A percentile compares a stretch with the other conserved stretches of the same genome.
phyloP scores from a whole-genome alignment of 2,888 invertebrate genomes.

The Nemurella pictetii region DNA sequence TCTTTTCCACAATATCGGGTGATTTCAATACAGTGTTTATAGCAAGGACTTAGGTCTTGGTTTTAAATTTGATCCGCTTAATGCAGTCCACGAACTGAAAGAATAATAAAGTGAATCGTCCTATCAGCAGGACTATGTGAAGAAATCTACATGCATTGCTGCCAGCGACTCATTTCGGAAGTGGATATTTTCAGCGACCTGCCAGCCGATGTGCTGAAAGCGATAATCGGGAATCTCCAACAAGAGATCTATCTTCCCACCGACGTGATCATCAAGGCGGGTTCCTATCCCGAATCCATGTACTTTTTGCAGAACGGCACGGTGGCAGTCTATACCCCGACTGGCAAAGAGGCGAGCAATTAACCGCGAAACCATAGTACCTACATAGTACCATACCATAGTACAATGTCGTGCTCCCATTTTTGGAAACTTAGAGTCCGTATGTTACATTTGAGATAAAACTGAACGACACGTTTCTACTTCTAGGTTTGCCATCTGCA shows the following conservation, averaged over 20 bases:
- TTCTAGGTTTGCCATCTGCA: conserved; percentile 56
- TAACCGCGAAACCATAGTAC: too few relatives aligned
- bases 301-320: conserved; percentile 54
- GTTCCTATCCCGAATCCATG: conserved; percentile 49
- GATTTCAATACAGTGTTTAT: too few relatives aligned
- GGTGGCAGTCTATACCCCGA: conserved; percentile 60
- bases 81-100: too few relatives aligned
- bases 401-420: too few relatives aligned
- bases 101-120: too few relatives aligned
- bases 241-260: conserved; percentile 51
- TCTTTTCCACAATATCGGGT: conserved; percentile 60
- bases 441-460: too few relatives aligned
- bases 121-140: too few relatives aligned
- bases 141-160: conserved; percentile 51
- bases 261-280: conserved; percentile 52
- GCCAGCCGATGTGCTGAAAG: conserved; percentile 47
- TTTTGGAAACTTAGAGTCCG: too few relatives aligned
- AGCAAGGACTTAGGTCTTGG: too few relatives aligned
- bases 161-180: conserved; percentile 49
- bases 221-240: conserved; percentile 48
- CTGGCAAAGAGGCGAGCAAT: conserved; percentile 62
- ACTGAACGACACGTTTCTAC: too few relatives aligned
- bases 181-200: conserved; percentile 51
- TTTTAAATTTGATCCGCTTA: too few relatives aligned
- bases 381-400: too few relatives aligned